Evolutionary conservation across 2,797 vertebrate genomes (phyloP), one percentile per base, ranked within the genome.

Genomic region (Urocyon cinereoargenteus): DNA sequence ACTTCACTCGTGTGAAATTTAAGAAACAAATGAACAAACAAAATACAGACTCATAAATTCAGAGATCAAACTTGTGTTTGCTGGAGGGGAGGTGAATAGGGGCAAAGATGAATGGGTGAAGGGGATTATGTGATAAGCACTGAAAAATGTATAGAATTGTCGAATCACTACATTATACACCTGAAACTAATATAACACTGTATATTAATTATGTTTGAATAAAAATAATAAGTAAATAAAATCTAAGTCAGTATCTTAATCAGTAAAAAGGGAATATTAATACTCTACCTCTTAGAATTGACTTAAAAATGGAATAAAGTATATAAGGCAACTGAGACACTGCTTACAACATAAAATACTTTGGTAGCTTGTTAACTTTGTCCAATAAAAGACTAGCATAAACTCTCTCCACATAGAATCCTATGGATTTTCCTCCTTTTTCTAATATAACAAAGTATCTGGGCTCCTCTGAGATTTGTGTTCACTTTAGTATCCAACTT

Each of bases 381-480:
- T 92, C 72, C 24, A 68, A 51, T 28, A 59, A 90, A 82, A 89
- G 3, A 78, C 34, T 55, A 59, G 45, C 34, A 53, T 6, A 77
- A 90, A 68, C 6, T 72, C 93, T 87, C 75, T 22, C 59, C 59
- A n/a, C 7, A 3, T 62, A 68, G 51, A 90, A 75, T 62, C 36
- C 40, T 87, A 45, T 12, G 13, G 62, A 40, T 61, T 59, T 12
- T 40, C 34, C 31, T 34, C 31, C 64, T 15, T 62, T 53, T 22
- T 5, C 49, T 64, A 82, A 40, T 11, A 66, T 45, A 82, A 72
- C 31, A 45, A 96, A 94, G 51, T 53, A 73, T n/a, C 34, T 77
- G 28, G 34, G 36, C 7, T 91, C 22, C 83, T 97, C 72, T 70
- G 70, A 94, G 66, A 97, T 59, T 82, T 90, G 6, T 75, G 34